phyloP scores from a whole-genome alignment of 2,888 invertebrate species.

The Drosophila aldrichi region DNA sequence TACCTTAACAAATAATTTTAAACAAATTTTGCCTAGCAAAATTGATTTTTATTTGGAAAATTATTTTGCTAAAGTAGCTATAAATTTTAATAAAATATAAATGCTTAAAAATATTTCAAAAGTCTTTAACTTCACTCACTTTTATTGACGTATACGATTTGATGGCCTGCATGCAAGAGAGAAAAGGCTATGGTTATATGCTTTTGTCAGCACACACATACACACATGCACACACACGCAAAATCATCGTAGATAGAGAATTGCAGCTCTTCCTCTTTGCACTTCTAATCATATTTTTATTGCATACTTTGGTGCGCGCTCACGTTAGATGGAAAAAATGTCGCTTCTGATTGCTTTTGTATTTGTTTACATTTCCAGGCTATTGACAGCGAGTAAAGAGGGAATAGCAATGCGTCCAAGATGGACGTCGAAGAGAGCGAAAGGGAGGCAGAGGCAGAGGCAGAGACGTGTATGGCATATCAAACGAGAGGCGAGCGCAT shows the following conservation, averaged over 20 bases:
- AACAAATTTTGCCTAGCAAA: no score
- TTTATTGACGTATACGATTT: background rate
- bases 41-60: no score
- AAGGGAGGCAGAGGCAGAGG: background rate
- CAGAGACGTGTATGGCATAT: conserved; percentile 71
- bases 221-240: background rate
- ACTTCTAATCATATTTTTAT: conserved; percentile 75
- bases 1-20: no score
- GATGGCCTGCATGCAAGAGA: background rate
- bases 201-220: background rate
- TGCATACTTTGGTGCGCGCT: conserved; percentile 71
- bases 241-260: conserved; percentile 19
- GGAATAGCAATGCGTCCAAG: conserved; percentile 51
- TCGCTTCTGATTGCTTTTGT: conserved; percentile 74
- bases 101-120: no score
- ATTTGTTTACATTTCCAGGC: conserved; percentile 75
- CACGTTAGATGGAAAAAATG: conserved; percentile 72
- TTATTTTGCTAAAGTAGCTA: no score
- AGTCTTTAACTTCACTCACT: background rate
- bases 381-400: conserved; percentile 63
- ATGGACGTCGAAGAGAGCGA: background rate
- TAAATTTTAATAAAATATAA: background rate
- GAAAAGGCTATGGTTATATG: background rate
- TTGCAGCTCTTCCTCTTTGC: conserved; percentile 38
- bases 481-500: conserved; percentile 52